Evolutionary conservation across 64 coral and sea anemone species (phyloP).

Genomic region (Montipora foliosa): DNA sequence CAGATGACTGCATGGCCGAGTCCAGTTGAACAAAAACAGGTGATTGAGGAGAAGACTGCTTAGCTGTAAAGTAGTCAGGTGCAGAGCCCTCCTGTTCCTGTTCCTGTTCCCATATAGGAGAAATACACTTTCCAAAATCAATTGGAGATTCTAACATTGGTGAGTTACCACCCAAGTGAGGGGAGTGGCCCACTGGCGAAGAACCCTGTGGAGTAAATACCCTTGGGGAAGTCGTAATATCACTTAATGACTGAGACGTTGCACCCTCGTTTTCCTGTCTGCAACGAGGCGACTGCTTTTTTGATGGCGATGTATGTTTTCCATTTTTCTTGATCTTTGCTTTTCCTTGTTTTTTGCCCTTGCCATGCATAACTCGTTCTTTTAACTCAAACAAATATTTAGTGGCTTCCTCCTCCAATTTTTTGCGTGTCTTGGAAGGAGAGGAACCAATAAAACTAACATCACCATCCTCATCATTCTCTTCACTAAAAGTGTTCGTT

Average conservation of each 20-base stretch:
- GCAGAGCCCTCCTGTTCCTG: background rate
- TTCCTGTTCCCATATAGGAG: background rate
- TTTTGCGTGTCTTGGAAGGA: slow-evolving; percentile 19
- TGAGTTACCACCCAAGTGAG: background rate
- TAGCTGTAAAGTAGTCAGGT: background rate
- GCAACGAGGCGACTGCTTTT: background rate
- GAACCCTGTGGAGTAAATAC: background rate
- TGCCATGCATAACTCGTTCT: slow-evolving; percentile 14
- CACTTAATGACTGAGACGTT: background rate
- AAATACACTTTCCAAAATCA: background rate
- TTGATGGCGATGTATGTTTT: background rate
- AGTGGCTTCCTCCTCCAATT: slow-evolving; percentile 51
- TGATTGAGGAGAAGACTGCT: background rate
- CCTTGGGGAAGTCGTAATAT: background rate
- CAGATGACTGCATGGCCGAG: background rate
- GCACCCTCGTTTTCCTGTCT: background rate
- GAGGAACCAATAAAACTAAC: slow-evolving; percentile 12
- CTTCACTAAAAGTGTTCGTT: background rate
- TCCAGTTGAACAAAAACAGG: slow-evolving; percentile 2
- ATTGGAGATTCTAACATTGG: background rate
- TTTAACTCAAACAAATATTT: slow-evolving; percentile 72
- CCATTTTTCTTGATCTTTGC: background rate
- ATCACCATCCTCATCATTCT: background rate
- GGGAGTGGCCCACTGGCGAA: background rate
- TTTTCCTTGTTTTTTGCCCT: slow-evolving; percentile 44